Percentiles rank a stretch among this genome's conserved stretches.
phyloP scores from a whole-genome alignment of 2,888 invertebrate species.

The Blera fallax region DNA sequence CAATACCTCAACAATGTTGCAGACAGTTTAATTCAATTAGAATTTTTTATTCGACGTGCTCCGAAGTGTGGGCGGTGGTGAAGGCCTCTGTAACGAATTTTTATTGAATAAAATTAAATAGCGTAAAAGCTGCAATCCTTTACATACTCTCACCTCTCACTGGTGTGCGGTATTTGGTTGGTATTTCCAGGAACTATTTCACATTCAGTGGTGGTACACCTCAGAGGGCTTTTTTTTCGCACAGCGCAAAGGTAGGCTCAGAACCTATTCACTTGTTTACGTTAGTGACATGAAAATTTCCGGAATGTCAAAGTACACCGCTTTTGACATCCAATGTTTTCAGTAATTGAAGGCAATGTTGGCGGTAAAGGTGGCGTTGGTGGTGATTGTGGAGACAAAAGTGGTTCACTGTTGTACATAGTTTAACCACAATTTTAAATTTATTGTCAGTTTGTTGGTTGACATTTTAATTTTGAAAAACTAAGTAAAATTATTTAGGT shows the following conservation, averaged over 20 bases:
- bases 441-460: constrained; percentile 29
- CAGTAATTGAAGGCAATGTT: constrained; percentile 42
- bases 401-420: neutral
- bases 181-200: neutral
- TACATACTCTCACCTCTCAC: neutral
- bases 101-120: constrained; percentile 49
- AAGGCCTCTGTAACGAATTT: constrained; percentile 7
- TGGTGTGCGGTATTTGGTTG: neutral
- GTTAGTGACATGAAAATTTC: constrained; percentile 33
- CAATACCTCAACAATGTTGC: constrained; percentile 3
- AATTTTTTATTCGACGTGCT: constrained; percentile 24
- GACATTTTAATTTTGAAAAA: constrained; percentile 40
- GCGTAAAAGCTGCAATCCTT: constrained; percentile 26
- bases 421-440: constrained; percentile 31
- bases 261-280: constrained; percentile 36
- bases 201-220: neutral
- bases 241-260: constrained; percentile 14
- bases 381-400: neutral
- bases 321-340: constrained; percentile 49
- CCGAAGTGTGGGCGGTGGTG: neutral
- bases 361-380: neutral
- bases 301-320: constrained; percentile 42
- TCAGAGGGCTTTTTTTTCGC: neutral
- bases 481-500: constrained; percentile 25
- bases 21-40: constrained; percentile 54